A percentile compares a stretch with the other conserved stretches of the same genome.
phyloP scores from a whole-genome alignment of 2,888 invertebrate species.

The Agonum fuliginosum region DNA sequence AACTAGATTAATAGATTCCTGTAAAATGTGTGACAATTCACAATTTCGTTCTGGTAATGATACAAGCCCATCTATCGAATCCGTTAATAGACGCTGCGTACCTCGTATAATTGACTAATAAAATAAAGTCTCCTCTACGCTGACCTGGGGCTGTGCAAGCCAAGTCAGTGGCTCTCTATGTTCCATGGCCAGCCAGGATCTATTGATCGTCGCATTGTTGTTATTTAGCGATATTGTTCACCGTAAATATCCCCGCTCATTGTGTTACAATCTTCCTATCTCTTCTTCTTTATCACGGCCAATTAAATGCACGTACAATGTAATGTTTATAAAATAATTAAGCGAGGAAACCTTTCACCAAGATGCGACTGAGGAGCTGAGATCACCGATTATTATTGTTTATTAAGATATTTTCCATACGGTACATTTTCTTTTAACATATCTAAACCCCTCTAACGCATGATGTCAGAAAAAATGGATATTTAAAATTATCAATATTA shows the following conservation, averaged over 20 bases:
- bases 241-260: conserved; percentile 70
- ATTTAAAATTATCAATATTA: no score
- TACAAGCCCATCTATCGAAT: conserved; percentile 18
- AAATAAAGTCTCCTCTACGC: conserved; percentile 10
- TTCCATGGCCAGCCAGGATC: conserved; percentile 34
- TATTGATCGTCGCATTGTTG: conserved; percentile 67
- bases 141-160: not conserved
- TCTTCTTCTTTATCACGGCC: conserved; percentile 68
- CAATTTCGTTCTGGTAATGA: conserved; percentile 3
- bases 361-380: not conserved
- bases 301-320: conserved; percentile 70
- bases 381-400: conserved; percentile 34
- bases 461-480: no score
- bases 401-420: conserved; percentile 23
- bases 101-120: conserved; percentile 57
- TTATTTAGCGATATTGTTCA: conserved; percentile 71
- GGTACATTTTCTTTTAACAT: no score
- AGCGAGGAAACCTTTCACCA: conserved; percentile 64
- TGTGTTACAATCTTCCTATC: conserved; percentile 71
- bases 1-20: no score
- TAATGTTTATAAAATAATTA: conserved; percentile 71
- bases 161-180: conserved; percentile 1
- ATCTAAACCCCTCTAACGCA: no score
- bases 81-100: conserved; percentile 24
- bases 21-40: conserved; percentile 13